These are phyloP conservation scores for Zaprionus camerounensis DNA, from an alignment of 1,140 invertebrate genomes.

Conservation along the genomic window DNA sequence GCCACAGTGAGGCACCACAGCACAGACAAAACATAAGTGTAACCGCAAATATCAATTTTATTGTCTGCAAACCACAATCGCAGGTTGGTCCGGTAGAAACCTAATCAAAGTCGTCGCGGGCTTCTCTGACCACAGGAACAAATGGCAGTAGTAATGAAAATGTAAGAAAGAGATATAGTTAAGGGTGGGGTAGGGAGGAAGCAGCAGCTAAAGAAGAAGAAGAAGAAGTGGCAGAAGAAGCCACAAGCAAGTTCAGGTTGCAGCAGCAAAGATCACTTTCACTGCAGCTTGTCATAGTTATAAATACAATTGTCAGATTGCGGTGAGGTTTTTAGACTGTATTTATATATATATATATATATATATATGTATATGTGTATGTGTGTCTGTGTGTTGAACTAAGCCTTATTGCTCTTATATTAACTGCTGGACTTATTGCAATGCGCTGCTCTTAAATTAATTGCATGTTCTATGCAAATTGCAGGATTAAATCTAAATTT, in stretches of 20 bases:
- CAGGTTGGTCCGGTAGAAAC: conserved; percentile 41
- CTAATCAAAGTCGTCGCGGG: conserved; percentile 56
- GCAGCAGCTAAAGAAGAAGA: background rate
- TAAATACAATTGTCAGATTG: conserved; percentile 18
- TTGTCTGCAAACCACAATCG: conserved; percentile 58
- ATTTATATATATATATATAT: background rate
- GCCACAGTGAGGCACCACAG: conserved; percentile 38
- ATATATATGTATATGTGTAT: background rate
- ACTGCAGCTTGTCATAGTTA: conserved; percentile 37
- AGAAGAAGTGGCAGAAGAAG: background rate
- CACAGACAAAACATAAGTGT: conserved; percentile 16
- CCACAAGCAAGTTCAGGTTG: conserved; percentile 5
- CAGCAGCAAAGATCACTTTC: conserved; percentile 66
- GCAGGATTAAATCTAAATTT: background rate
- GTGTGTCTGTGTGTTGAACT: background rate
- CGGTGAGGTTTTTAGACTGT: conserved; percentile 9
- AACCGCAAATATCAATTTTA: conserved; percentile 80
- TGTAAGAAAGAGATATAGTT: conserved; percentile 23
- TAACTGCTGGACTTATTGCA: background rate
- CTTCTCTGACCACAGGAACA: conserved; percentile 65
- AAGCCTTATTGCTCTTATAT: background rate
- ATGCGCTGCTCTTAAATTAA: background rate
- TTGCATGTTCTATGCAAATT: conserved; percentile 7
- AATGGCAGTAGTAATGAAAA: conserved; percentile 70
- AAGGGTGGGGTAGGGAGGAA: background rate